Percentiles rank a stretch among this genome's conserved stretches.
Evolutionary conservation across 2,113 vertebrate genomes (phyloP).

Genomic region (Aegotheles bennettii): DNA sequence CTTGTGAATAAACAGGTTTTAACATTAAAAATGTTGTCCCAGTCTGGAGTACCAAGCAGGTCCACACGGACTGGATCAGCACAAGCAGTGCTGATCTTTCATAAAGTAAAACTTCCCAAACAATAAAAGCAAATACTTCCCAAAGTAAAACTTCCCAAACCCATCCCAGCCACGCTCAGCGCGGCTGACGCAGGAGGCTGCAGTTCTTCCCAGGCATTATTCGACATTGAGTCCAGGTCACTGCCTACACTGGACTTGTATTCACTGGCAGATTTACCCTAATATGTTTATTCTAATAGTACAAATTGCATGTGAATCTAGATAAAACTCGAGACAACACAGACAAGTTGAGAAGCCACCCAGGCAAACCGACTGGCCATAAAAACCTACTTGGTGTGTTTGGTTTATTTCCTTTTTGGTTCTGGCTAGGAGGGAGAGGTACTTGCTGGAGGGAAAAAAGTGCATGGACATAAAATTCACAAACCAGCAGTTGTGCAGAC

Average conservation of each 20-base stretch:
- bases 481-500: fast-evolving
- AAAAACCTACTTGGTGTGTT: background rate
- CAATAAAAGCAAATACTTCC: too few relatives aligned
- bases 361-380: fast-evolving
- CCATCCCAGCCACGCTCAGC: fast-evolving
- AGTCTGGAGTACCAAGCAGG: background rate
- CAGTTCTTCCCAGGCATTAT: background rate
- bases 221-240: background rate
- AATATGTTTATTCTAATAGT: fast-evolving
- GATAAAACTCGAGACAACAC: background rate
- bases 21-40: fast-evolving
- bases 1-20: background rate
- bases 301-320: background rate
- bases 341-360: background rate
- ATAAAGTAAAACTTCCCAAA: background rate
- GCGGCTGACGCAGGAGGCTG: fast-evolving
- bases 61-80: background rate
- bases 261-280: background rate
- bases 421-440: background rate
- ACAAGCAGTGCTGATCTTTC: fast-evolving
- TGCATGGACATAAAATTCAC: fast-evolving
- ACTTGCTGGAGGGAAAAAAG: background rate
- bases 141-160: background rate
- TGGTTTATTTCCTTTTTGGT: background rate
- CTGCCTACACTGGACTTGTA: background rate